Percentiles rank a stretch among this genome's conserved stretches.
phyloP scores from a whole-genome alignment of 2,113 vertebrate species.

The Phycodurus eques region DNA sequence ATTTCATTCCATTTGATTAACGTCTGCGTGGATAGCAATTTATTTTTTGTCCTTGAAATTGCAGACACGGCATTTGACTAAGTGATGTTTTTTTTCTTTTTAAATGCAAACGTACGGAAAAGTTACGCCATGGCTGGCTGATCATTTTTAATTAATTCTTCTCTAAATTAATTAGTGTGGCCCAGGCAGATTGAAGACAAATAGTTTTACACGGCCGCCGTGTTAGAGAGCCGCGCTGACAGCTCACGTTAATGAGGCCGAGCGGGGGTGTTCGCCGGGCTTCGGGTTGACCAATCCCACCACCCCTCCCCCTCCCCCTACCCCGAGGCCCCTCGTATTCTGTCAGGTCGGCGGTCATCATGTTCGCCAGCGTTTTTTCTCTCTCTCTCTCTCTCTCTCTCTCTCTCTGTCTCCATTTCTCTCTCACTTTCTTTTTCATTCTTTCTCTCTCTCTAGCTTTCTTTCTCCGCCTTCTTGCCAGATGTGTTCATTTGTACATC shows the following conservation, averaged over 20 bases:
- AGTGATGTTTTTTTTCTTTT: not conserved
- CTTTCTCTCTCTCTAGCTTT: not conserved
- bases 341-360: conserved; percentile 61
- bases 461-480: conserved; percentile 6
- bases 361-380: conserved; percentile 27
- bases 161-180: conserved; percentile 37
- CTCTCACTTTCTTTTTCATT: not conserved
- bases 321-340: conserved; percentile 38
- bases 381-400: not conserved
- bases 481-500: conserved; percentile 25
- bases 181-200: conserved; percentile 19
- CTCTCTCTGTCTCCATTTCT: not conserved
- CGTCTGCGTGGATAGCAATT: not conserved
- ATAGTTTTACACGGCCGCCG: conserved; percentile 20
- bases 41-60: not conserved
- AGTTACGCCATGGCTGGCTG: conserved; percentile 11
- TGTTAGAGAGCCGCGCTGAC: conserved; percentile 35
- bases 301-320: conserved; percentile 9
- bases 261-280: conserved; percentile 39
- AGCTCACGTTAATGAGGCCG: conserved; percentile 57
- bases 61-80: not conserved
- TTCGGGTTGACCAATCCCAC: conserved; percentile 1
- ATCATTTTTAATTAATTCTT: conserved; percentile 38
- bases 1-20: not conserved
- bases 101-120: not conserved